Conservation (phyloP, 2,113 vertebrate species). For the Catharus minimus region DNA sequence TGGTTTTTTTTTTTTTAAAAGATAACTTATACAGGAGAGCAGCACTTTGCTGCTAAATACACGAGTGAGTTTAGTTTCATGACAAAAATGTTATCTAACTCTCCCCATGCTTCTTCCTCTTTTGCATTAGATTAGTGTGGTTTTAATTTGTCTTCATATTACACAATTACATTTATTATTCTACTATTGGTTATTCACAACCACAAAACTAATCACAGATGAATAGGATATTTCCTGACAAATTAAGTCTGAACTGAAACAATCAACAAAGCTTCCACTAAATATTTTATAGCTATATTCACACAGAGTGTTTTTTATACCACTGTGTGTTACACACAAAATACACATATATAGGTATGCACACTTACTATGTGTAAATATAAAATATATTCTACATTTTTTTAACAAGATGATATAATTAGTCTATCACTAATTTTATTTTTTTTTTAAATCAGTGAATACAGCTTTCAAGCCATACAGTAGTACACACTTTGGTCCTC, state of each 20-base stretch:
- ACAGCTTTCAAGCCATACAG: background rate
- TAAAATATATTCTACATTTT: background rate
- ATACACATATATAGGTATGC: rapidly evolving
- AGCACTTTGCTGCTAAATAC: background rate
- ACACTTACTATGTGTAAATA: background rate
- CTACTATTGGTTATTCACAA: constrained; percentile 38
- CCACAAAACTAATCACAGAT: constrained; percentile 43
- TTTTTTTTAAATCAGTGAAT: background rate
- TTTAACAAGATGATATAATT: background rate
- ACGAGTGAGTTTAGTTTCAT: background rate
- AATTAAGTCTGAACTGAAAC: constrained; percentile 38
- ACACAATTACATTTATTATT: constrained; percentile 45
- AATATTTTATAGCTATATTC: constrained; percentile 23
- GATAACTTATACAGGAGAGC: background rate
- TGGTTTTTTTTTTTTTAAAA: background rate
- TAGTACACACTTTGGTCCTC: rapidly evolving
- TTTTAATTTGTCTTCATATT: constrained; percentile 52
- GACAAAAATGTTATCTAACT: background rate
- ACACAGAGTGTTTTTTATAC: background rate
- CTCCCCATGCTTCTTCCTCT: background rate
- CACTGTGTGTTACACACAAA: background rate
- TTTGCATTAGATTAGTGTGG: background rate
- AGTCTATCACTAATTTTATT: rapidly evolving
- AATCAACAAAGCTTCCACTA: constrained; percentile 13
- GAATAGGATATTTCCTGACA: constrained; percentile 42